phyloP scores from a whole-genome alignment of 2,888 invertebrate genomes.

The Xylota sylvarum region DNA sequence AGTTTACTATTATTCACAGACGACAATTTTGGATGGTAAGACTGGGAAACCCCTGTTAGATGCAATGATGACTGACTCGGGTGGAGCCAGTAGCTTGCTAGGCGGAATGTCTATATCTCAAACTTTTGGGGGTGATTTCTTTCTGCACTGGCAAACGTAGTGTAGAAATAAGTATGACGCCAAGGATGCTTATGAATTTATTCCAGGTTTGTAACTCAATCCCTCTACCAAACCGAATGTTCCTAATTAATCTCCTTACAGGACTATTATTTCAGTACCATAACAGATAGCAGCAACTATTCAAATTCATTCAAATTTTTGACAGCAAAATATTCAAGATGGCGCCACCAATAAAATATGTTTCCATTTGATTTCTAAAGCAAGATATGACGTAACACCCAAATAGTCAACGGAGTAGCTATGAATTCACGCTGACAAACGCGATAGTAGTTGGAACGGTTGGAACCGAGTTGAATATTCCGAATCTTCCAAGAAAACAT shows the following conservation, averaged over 20 bases:
- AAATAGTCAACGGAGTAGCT: too few species aligned
- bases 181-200: constrained; percentile 86
- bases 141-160: constrained; percentile 91
- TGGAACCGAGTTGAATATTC: too few species aligned
- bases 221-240: background rate
- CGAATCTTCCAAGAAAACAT: too few species aligned
- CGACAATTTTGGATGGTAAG: constrained; percentile 83
- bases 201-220: constrained; percentile 80
- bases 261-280: too few species aligned
- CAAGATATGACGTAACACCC: too few species aligned
- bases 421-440: too few species aligned
- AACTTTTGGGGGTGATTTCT: constrained; percentile 90
- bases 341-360: too few species aligned
- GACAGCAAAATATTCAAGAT: too few species aligned
- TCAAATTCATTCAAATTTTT: too few species aligned
- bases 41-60: constrained; percentile 82
- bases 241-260: constrained; percentile 40
- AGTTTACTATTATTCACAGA: constrained; percentile 90
- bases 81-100: constrained; percentile 83
- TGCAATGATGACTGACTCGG: constrained; percentile 84
- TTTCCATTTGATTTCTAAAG: too few species aligned
- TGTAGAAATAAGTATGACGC: constrained; percentile 84
- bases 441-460: too few species aligned
- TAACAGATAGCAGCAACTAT: too few species aligned
- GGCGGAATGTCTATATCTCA: constrained; percentile 84